These are phyloP conservation scores for Cranoglanis bouderius DNA, from an alignment of 2,113 vertebrate species.

Conservation along the genomic window DNA sequence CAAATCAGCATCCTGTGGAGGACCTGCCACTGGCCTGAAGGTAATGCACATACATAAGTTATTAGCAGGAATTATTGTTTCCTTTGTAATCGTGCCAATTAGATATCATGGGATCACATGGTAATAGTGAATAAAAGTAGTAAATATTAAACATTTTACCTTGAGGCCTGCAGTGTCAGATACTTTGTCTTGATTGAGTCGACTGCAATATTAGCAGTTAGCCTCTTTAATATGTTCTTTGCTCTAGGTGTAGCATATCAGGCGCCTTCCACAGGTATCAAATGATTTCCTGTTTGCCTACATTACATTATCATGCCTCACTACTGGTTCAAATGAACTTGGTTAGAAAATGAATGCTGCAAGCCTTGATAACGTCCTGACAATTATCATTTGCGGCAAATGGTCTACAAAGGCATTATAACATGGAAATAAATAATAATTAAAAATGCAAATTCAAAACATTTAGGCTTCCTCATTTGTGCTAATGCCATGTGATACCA, in stretches of 20 bases:
- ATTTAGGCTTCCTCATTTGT: not conserved
- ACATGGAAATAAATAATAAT: not conserved
- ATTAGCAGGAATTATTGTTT: not conserved
- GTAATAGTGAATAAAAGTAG: not conserved
- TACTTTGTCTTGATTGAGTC: not conserved
- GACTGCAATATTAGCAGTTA: not conserved
- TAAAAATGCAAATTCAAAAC: not conserved
- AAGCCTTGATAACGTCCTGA: not conserved
- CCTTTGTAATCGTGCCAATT: not conserved
- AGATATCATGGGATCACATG: not conserved
- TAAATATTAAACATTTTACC: not conserved
- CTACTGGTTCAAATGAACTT: not conserved
- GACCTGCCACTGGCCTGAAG: slow-evolving; percentile 91
- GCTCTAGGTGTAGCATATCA: not conserved
- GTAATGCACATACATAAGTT: slow-evolving; percentile 58
- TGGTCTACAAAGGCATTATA: not conserved
- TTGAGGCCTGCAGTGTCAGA: not conserved
- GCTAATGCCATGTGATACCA: not conserved
- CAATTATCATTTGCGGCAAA: not conserved
- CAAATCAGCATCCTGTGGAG: slow-evolving; percentile 89
- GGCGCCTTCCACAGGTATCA: not conserved
- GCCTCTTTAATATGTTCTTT: not conserved
- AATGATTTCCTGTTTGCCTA: not conserved
- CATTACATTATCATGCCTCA: not conserved
- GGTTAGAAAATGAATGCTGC: not conserved